Base-by-base conservation (phyloP, 2,113 vertebrate species). In the Zapornia atra region DNA sequence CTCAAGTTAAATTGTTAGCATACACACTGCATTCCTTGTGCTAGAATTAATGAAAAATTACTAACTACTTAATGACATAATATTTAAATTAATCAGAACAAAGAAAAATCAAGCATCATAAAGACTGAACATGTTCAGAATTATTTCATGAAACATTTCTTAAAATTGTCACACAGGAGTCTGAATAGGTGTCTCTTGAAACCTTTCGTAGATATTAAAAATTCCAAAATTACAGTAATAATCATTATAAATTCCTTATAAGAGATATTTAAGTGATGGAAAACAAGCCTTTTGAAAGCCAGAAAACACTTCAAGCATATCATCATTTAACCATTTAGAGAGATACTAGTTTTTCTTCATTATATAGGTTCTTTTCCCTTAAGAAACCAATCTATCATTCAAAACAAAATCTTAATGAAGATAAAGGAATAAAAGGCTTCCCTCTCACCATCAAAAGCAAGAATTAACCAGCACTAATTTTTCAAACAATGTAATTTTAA, bases 11-110 rank as follows among this genome's bases (percentile, higher is more conserved):
- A 70, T 29, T 1, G 2, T 4, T 7, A 5, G 57, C 53, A 3
- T 6, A 42, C 1, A 4, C 70, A 36, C 25, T 19, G 0, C 3
- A 17, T 14, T 24, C 57, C 31, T 40, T 3, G 3, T 34, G 19
- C 19, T 42, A 60, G 7, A 15, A 70, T 21, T 46, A 9, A 12
- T 9, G 66, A 4, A 66, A 73, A 64, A 56, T 16, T 24, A 42
- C 20, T 19, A 75, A 26, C 28, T 29, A 64, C 50, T 66, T 21
- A 61, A 56, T 6, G 17, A n/a, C 7, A 57, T 7, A 15, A 33
- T 59, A 70, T 29, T 4, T 9, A 4, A 69, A 24, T 7, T 24
- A 65, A 50, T 16, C 66, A 46, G 42, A 75, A 40, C 48, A 57
- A 75, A 90, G 24, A 50, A 50, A 75, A 90, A 21, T 8, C 33